Base-by-base conservation (phyloP, 2,113 vertebrate species). In the Rhipidura dahli region DNA sequence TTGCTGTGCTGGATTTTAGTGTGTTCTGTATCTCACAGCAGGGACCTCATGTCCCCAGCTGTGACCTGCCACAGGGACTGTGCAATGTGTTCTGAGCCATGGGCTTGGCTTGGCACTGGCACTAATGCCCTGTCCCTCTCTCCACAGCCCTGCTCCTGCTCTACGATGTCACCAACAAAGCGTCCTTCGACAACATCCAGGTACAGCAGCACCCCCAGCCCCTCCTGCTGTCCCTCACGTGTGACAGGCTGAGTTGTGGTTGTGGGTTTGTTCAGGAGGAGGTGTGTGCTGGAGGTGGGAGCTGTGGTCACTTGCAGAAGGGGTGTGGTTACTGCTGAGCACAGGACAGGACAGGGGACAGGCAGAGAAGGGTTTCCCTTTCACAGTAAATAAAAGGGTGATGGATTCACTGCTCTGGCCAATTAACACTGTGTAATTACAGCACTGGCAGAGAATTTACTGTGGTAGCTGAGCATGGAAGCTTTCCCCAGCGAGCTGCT, bases 101-200 rank as follows among this genome's bases (percentile, higher is more conserved):
- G 54, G 28, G 50, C 60, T 85, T 2, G 1, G 47, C 47, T 17
- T 15, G 61, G 44, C 57, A 27, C 27, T 0, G 1, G 30, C 60
- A 13, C 64, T 95, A 22, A 96, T 0, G 0, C 26, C 2, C 63
- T 3, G 0, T 59, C 75, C 57, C 70, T 97, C 69, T 97, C 89
- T 95, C 94, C 53, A 4, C 96, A 99, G 99, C 99, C 75, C 98
- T 99, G 95, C 98, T 99, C 87, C 97, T 99, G 94, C 98, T 99
- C 54, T 99, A 99, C 10, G 99, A 99, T 10, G 98, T 99, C 96
- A 99, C 99, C 96, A 99, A 99, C 98, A 99, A 98, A 97, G 97
- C 98, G 0, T 99, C 99, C 6, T 99, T 99, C 2, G 99, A 99
- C 98, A 99, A 99, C 98, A 99, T 99, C 91, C 98, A 98, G 98